Evolutionary conservation across 2,888 invertebrate species (phyloP).

Genomic region (Tachystola acroxantha): DNA sequence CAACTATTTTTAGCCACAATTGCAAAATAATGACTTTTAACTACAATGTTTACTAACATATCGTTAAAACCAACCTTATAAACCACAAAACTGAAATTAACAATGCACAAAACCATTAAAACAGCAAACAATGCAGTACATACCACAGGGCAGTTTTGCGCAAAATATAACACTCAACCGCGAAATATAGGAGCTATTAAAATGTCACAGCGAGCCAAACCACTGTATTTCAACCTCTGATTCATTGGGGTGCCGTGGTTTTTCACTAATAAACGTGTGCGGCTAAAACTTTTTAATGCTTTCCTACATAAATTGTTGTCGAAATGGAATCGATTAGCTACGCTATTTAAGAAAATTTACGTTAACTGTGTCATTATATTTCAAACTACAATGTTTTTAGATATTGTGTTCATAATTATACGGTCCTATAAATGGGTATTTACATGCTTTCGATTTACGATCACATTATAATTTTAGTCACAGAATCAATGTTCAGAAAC

Average conservation of each 20-base stretch:
- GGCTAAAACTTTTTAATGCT: constrained; percentile 1
- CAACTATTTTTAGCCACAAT: no score
- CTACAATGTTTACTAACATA: not conserved
- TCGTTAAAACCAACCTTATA: not conserved
- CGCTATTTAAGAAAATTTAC: no score
- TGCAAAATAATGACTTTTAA: no score
- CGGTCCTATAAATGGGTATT: no score
- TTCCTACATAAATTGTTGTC: not conserved
- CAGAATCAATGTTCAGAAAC: no score
- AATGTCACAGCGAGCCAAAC: constrained; percentile 34
- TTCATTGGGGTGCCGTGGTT: constrained; percentile 23
- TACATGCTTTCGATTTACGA: no score
- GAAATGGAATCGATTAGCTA: no score
- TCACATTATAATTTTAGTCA: no score
- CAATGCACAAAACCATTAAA: constrained; percentile 32
- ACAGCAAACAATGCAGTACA: constrained; percentile 38
- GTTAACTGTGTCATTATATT: no score
- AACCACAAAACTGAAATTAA: constrained; percentile 1
- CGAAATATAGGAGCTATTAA: constrained; percentile 42
- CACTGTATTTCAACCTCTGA: constrained; percentile 18
- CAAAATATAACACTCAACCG: constrained; percentile 43
- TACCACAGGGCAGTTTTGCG: constrained; percentile 31
- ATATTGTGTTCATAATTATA: not conserved
- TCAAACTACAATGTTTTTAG: no score
- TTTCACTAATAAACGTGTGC: constrained; percentile 4